Conservation (phyloP, 2,113 vertebrate species). For the Heptranchias perlo region DNA sequence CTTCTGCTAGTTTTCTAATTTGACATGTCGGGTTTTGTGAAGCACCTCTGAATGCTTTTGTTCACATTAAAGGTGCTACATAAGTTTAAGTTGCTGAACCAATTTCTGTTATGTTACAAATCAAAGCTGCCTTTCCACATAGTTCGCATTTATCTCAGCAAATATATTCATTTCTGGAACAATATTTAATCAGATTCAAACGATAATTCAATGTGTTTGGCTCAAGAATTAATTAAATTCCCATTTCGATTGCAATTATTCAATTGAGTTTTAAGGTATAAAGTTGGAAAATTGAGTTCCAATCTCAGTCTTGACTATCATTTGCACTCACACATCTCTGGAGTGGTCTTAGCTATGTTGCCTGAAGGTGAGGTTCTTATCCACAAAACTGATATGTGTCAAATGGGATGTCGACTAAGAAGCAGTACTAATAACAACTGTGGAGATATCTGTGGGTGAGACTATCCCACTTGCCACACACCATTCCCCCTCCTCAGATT, state of each 20-base stretch:
- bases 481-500: neutral
- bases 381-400: neutral
- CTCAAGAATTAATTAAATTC: neutral
- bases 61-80: neutral
- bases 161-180: neutral
- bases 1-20: neutral
- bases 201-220: neutral
- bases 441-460: neutral
- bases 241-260: neutral
- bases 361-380: neutral
- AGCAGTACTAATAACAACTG: neutral
- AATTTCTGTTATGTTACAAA: neutral
- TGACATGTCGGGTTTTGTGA: neutral
- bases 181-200: neutral
- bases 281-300: neutral
- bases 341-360: neutral
- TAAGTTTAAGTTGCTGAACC: neutral
- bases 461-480: neutral
- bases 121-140: neutral
- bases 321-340: neutral
- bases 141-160: no score
- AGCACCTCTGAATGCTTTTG: neutral
- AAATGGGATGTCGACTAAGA: neutral
- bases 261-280: neutral
- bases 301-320: neutral